phyloP scores from a whole-genome alignment of 2,113 vertebrate genomes.

The Oophaga pumilio region DNA sequence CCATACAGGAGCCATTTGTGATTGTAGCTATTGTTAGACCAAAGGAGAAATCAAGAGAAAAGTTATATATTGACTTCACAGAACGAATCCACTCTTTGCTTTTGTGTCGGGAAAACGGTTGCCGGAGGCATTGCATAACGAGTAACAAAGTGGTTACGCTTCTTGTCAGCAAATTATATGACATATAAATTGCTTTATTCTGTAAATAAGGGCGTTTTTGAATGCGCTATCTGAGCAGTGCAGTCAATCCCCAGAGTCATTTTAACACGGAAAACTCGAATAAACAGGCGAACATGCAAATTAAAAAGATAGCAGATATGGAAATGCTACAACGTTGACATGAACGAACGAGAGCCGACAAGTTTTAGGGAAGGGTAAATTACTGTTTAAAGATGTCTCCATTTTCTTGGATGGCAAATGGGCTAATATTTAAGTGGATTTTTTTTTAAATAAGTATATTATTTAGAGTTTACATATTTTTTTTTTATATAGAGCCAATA shows the following conservation, averaged over 20 bases:
- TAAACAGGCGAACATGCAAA: conserved; percentile 47
- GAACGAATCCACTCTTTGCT: conserved; percentile 21
- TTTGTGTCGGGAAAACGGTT: conserved; percentile 26
- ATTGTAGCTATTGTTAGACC: conserved; percentile 53
- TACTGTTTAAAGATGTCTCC: background rate
- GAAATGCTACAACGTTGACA: conserved; percentile 4
- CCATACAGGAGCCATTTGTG: conserved; percentile 30
- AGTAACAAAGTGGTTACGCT: conserved; percentile 52
- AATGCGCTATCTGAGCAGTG: conserved; percentile 51
- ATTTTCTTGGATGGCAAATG: background rate
- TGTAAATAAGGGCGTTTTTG: conserved; percentile 54
- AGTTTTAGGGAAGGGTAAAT: background rate
- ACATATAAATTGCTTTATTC: conserved; percentile 58
- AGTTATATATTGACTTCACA: conserved; percentile 47
- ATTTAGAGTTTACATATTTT: background rate
- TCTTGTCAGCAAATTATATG: conserved; percentile 55
- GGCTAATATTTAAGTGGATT: background rate
- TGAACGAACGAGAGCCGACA: background rate
- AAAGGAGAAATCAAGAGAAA: conserved; percentile 54
- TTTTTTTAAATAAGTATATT: background rate
- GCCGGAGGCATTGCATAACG: conserved; percentile 42
- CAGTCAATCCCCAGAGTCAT: conserved; percentile 55
- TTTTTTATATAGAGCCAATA: background rate
- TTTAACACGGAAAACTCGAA: conserved; percentile 31
- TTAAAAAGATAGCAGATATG: conserved; percentile 20